phyloP scores from a whole-genome alignment of 2,797 vertebrate genomes.

The Acropternis orthonyx region DNA sequence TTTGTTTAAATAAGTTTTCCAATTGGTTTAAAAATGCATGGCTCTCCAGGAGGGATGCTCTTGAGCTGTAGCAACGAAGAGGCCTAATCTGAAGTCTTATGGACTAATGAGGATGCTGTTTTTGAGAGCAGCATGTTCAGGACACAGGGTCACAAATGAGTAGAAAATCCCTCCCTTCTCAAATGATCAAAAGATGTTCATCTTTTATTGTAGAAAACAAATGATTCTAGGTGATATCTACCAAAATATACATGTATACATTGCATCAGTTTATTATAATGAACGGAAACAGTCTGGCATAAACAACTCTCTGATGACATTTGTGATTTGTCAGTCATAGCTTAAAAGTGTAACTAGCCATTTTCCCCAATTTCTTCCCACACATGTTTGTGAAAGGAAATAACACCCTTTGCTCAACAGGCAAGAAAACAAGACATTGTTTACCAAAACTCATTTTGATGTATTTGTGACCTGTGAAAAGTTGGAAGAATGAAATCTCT shows the following conservation, averaged over 20 bases:
- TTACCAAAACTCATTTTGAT: constrained; percentile 7
- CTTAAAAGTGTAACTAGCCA: not conserved
- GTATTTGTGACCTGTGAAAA: not conserved
- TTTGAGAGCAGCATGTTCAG: not conserved
- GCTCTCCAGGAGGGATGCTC: not conserved
- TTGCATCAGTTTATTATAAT: not conserved
- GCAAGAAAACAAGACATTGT: constrained; percentile 1
- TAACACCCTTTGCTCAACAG: not conserved
- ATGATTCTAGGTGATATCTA: not conserved
- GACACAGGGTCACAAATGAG: not conserved
- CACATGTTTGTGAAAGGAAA: not conserved
- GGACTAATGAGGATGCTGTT: not conserved
- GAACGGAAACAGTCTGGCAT: not conserved
- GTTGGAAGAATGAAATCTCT: not conserved
- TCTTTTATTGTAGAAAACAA: not conserved
- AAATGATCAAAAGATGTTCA: not conserved
- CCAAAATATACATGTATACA: not conserved
- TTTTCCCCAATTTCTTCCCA: constrained; percentile 12
- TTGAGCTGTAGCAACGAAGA: not conserved
- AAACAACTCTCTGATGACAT: not conserved
- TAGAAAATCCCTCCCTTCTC: not conserved
- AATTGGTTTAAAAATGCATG: not conserved
- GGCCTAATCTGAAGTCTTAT: not conserved
- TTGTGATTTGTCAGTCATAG: not conserved
- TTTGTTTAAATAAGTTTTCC: not conserved